Evolutionary conservation across 2,888 invertebrate genomes (phyloP).

Genomic region (Hanleya hanleyi): DNA sequence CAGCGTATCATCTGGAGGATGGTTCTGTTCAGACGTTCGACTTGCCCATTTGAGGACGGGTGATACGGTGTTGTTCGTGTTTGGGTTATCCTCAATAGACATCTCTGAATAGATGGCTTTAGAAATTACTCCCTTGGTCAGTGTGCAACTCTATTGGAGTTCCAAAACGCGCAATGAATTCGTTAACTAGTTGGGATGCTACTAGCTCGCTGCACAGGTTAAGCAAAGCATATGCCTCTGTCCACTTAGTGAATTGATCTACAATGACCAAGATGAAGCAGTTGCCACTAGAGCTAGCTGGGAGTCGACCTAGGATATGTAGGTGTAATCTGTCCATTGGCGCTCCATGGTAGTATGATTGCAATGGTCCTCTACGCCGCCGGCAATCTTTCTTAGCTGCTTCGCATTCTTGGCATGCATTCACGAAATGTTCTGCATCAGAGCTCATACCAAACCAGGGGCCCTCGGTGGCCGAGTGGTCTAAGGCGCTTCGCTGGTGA

Average conservation of each 20-base stretch:
- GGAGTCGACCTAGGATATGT: not conserved
- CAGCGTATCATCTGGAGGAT: conserved; percentile 19
- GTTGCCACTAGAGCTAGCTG: not conserved
- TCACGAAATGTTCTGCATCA: not conserved
- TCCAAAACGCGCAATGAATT: not conserved
- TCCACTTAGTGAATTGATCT: conserved; percentile 7
- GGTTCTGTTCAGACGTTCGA: conserved; percentile 19
- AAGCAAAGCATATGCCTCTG: not conserved
- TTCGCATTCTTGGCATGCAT: not conserved
- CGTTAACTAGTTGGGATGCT: not conserved
- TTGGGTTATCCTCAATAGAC: conserved; percentile 19
- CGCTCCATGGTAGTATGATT: not conserved
- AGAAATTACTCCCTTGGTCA: conserved; percentile 18
- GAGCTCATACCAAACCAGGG: not conserved
- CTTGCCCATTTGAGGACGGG: not conserved
- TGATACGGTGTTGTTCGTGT: conserved; percentile 4
- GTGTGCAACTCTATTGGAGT: conserved; percentile 12
- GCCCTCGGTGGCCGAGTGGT: not conserved
- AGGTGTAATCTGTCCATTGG: not conserved
- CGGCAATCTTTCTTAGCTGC: not conserved
- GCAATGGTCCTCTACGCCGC: not conserved
- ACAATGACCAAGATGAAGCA: not conserved
- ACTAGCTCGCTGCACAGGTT: not conserved
- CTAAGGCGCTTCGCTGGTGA: not conserved
- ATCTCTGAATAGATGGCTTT: conserved; percentile 13